Evolutionary conservation across 2,113 vertebrate genomes (phyloP).

Genomic region (Hucho hucho): DNA sequence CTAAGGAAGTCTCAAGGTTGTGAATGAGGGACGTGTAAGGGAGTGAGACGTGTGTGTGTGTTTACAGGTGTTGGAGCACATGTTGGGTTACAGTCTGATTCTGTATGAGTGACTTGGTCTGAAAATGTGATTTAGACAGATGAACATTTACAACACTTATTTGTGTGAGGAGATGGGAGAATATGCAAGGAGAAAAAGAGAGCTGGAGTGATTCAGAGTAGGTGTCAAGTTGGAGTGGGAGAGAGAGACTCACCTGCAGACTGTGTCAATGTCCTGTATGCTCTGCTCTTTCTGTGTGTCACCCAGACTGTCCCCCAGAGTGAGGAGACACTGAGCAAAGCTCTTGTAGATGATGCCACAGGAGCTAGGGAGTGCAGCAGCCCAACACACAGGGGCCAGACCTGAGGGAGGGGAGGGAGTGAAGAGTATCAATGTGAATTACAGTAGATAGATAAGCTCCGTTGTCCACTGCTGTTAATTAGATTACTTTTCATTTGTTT

Average conservation of each 20-base stretch:
- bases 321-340: constrained; percentile 89
- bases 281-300: constrained; percentile 66
- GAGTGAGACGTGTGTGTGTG: no score
- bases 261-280: constrained; percentile 80
- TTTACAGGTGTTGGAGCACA: not conserved
- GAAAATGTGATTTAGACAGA: no score
- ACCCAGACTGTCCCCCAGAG: constrained; percentile 87
- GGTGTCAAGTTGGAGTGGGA: not conserved
- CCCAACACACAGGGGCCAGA: constrained; percentile 48
- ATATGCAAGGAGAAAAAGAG: not conserved
- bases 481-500: no score
- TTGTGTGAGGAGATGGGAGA: not conserved
- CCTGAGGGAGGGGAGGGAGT: constrained; percentile 41
- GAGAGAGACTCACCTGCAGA: constrained; percentile 83
- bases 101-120: no score
- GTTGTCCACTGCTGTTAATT: no score
- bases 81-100: not conserved
- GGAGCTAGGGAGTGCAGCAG: constrained; percentile 64
- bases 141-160: no score
- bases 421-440: not conserved
- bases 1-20: no score
- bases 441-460: no score
- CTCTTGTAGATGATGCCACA: constrained; percentile 91
- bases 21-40: no score
- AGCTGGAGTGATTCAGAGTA: not conserved